A percentile compares a stretch with the other conserved stretches of the same genome.
phyloP scores from a whole-genome alignment of 2,113 vertebrate genomes.

The Alectura lathami region DNA sequence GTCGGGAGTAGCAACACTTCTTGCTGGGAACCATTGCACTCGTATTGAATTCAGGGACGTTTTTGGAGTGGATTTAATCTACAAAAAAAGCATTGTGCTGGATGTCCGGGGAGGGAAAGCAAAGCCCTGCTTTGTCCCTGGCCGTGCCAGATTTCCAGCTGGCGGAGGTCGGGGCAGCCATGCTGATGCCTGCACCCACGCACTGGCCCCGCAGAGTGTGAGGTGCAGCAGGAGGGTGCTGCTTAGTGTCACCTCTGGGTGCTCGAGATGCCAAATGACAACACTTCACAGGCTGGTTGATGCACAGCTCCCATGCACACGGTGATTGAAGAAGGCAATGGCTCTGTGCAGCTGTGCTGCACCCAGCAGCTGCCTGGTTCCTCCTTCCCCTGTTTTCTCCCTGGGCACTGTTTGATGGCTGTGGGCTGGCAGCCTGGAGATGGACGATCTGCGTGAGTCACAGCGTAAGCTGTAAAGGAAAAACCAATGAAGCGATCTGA shows the following conservation, averaged over 20 bases:
- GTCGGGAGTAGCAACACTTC: neutral
- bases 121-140: neutral
- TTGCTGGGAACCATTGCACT: neutral
- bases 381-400: neutral
- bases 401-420: neutral
- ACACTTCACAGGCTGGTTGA: no score
- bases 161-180: neutral
- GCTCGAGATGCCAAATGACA: no score
- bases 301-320: neutral
- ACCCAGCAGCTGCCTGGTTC: neutral
- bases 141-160: neutral
- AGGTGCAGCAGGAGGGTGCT: neutral
- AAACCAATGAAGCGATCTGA: neutral
- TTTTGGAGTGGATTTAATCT: neutral
- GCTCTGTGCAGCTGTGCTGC: neutral
- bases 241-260: fast-evolving
- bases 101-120: neutral
- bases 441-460: slow-evolving; percentile 27
- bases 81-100: neutral
- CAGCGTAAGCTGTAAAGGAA: slow-evolving; percentile 17
- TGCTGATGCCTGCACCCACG: fast-evolving
- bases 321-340: neutral
- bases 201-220: neutral
- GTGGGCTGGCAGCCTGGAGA: slow-evolving; percentile 4
- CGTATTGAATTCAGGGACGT: neutral